Base-by-base conservation (phyloP, 2,113 vertebrate genomes). In the Lamprotornis superbus region DNA sequence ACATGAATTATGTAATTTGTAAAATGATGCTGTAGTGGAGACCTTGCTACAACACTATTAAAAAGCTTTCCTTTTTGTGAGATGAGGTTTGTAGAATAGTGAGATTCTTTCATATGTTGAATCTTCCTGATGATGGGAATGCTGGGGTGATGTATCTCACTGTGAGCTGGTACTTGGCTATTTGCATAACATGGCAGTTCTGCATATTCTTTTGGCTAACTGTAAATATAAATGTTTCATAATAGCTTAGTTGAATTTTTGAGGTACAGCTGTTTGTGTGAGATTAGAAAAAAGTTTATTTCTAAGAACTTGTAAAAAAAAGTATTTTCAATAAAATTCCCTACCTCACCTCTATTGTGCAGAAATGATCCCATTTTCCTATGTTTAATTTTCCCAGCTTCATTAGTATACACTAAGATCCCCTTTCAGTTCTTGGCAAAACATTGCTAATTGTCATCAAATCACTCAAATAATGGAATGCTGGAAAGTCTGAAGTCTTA, bases 221-320 rank as follows among this genome's bases (percentile, higher is more conserved):
- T 98, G 98, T 98, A 98, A 97, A 97, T 98, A 97, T 97, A 79
- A 97, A 97, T 97, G 96, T 98, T 97, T 97, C 97, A 95, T 98
- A 97, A 97, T 98, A 98, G 98, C 95, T 79, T 97, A 98, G 97
- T 69, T 75, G 94, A 96, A 93, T 95, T 97, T 98, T 97, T 98
- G 97, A 97, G 92, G 89, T 95, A 97, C 97, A 97, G 96, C 97
- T 75, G 63, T 96, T 96, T 96, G 95, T 98, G 97, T 98, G 96
- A 97, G 90, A 94, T 95, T 97, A 96, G 97, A 85, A 95, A 94
- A 94, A 97, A 92, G 68, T 90, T 95, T 95, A 94, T 96, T 95
- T 96, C 93, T 95, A 96, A 94, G 79, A 96, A 94, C 88, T 91
- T 97, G 94, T 97, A 93, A 93, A 96, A 95, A 94, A 89, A 94